phyloP scores from a whole-genome alignment of 2,797 vertebrate genomes.

The Gouania willdenowi region DNA sequence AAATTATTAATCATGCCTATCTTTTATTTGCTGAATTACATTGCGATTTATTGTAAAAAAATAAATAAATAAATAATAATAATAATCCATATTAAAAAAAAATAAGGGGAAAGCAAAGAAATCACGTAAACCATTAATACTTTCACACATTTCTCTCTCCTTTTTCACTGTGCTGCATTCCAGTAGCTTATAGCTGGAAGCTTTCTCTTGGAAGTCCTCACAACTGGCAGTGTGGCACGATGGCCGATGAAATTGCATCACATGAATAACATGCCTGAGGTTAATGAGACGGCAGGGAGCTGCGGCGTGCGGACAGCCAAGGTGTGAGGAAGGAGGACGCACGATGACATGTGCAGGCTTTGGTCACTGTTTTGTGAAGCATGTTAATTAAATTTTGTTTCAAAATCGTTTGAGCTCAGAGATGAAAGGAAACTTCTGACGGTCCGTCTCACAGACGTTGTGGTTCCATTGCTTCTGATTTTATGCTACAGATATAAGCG shows the following conservation, averaged over 20 bases:
- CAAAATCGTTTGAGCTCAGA: conserved; percentile 15
- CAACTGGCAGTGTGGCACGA: conserved; percentile 17
- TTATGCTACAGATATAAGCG: conserved; percentile 12
- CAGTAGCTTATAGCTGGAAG: neutral
- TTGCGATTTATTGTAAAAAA: no score
- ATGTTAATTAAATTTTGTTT: conserved; percentile 39
- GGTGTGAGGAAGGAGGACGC: neutral
- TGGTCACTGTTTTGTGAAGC: conserved; percentile 28
- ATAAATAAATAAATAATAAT: no score
- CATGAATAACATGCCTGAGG: conserved; percentile 19
- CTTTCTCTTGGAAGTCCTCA: conserved; percentile 8
- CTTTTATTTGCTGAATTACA: no score
- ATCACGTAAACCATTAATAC: neutral
- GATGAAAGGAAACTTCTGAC: conserved; percentile 41
- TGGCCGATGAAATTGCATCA: conserved; percentile 28
- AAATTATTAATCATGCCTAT: no score
- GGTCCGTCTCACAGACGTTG: conserved; percentile 45
- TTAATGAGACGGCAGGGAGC: conserved; percentile 11
- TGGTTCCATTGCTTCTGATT: conserved; percentile 24
- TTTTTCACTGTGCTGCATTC: neutral
- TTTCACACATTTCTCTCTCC: conserved; percentile 5
- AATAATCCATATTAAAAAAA: conserved; percentile 1
- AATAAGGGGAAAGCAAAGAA: neutral
- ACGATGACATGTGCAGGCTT: conserved; percentile 24
- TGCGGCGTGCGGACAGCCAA: neutral